A percentile compares a stretch with the other conserved stretches of the same genome.
Evolutionary conservation across 2,797 vertebrate species (phyloP).

Genomic region (Syndactyla subalaris): DNA sequence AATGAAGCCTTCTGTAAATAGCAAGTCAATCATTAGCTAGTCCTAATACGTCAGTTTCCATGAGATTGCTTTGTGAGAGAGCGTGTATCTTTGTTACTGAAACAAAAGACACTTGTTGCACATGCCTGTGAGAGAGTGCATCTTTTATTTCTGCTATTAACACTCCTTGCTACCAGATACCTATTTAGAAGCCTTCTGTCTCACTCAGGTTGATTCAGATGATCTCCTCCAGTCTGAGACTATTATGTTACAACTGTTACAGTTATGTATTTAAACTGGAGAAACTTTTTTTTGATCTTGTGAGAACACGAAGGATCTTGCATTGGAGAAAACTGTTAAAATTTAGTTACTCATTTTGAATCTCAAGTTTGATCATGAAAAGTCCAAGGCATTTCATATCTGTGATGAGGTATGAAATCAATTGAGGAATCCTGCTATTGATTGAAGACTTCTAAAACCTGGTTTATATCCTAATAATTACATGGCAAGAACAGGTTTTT

Average conservation of each 20-base stretch:
- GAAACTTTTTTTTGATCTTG: background rate
- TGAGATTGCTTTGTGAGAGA: background rate
- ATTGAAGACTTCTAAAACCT: background rate
- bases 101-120: background rate
- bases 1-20: slow-evolving; percentile 34
- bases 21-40: slow-evolving; percentile 20
- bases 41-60: background rate
- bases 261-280: background rate
- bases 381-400: background rate
- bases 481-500: background rate
- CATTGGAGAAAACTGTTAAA: background rate
- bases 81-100: background rate
- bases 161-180: background rate
- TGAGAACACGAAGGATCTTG: background rate
- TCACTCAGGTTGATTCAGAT: background rate
- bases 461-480: background rate
- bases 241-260: background rate
- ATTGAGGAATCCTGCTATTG: background rate
- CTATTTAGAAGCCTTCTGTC: background rate
- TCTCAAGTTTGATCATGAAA: background rate
- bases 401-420: background rate
- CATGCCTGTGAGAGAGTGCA: background rate
- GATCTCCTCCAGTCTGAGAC: background rate
- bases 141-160: background rate
- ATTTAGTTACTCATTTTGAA: background rate